Evolutionary conservation across 92 coral and sea anemone species (phyloP), one percentile per base, ranked within the genome.

Genomic region (Porites lobata): DNA sequence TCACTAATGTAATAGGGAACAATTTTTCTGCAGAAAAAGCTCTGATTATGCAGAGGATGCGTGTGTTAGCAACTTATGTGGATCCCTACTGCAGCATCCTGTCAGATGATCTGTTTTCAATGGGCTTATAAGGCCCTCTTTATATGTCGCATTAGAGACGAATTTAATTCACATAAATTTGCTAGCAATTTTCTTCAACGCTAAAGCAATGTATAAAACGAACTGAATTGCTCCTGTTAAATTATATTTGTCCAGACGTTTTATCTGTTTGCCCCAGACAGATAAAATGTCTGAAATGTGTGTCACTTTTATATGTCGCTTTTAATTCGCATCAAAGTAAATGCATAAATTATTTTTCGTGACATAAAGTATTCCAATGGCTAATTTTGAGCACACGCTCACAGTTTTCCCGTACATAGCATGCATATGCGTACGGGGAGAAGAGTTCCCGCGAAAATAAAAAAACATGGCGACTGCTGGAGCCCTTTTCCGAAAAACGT

Each of bases 391-490:
- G 75, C 75, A 15, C 75, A n/a, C 75, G 52, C 52, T 70, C 12
- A n/a, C 75, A 70, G 75, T 70, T 70, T 70, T 70, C 75, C n/a
- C 75, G 26, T 1, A 26, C 58, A 74, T 12, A 17, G 85, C 85
- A 24, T 24, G 26, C 26, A 24, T 24, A 32, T 32, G 58, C 21
- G 85, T 80, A 54, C 75, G 47, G 76, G 85, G 61, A 80, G 85
- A 80, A 65, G 75, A 80, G 75, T 80, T 80, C 85, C 71, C 83
- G 51, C 83, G 83, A 78, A 78, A 78, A 78, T 78, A 61, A 53
- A 78, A 61, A 78, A 78, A n/a, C 85, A 80, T 80, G 85, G 85
- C 85, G 75, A 80, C 85, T 80, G 85, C 85, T 43, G 85, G 85
- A 80, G 75, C 61, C 76, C 85, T 80, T 80, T 80, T 80, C 85